These are phyloP conservation scores for Calameuta filiformis DNA, from an alignment of 2,888 invertebrate genomes.

Conservation along the genomic window DNA sequence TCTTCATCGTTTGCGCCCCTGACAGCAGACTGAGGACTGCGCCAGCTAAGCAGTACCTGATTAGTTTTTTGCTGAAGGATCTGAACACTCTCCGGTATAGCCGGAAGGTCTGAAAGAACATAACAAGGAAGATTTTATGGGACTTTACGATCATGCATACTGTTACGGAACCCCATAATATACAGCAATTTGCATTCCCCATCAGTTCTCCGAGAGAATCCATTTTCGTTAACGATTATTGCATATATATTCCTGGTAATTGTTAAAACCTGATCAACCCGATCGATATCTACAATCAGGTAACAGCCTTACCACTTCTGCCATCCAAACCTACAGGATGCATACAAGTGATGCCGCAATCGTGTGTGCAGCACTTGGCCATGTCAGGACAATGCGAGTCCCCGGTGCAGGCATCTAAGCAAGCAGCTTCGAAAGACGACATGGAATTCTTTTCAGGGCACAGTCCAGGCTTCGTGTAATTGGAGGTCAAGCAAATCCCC, in stretches of 20 bases:
- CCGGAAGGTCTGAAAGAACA: slow-evolving; percentile 39
- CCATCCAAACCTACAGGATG: slow-evolving; percentile 72
- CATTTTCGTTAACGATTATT: slow-evolving; percentile 1
- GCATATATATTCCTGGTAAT: no score
- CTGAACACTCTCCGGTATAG: slow-evolving; percentile 44
- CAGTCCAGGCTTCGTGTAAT: slow-evolving; percentile 66
- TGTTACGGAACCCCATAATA: no score
- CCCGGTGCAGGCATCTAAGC: slow-evolving; percentile 71
- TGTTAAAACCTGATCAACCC: no score
- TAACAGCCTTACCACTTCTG: slow-evolving; percentile 68
- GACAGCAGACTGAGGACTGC: slow-evolving; percentile 14
- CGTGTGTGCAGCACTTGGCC: slow-evolving; percentile 76
- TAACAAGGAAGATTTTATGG: no score
- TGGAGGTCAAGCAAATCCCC: slow-evolving; percentile 69
- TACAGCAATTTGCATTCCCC: no score
- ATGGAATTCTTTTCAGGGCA: slow-evolving; percentile 63
- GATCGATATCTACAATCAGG: no score
- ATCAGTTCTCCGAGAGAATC: not conserved
- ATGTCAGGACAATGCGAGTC: slow-evolving; percentile 78
- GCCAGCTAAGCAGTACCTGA: slow-evolving; percentile 43
- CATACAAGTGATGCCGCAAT: slow-evolving; percentile 78
- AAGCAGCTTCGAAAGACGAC: slow-evolving; percentile 72
- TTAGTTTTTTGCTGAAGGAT: slow-evolving; percentile 49
- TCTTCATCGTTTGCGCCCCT: not conserved
- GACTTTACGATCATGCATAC: no score